Base-by-base conservation (phyloP, 2,113 vertebrate genomes). In the Pterophyllum scalare region DNA sequence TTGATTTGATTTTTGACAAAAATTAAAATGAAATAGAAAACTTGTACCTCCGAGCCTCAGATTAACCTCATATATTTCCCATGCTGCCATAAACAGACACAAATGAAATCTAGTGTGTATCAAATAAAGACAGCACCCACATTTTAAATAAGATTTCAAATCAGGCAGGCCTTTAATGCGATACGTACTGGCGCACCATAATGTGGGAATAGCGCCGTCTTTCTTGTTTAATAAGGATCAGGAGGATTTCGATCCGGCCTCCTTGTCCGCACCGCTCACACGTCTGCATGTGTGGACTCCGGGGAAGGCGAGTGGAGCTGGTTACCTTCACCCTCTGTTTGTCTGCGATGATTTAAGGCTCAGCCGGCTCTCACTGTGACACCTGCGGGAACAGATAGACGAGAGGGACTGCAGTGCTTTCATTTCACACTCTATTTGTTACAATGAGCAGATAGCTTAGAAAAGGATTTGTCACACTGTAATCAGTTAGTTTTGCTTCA, bases 171-270 rank as follows among this genome's bases (percentile, higher is more conserved):
- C 82, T 79, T 91, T 89, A 93, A 95, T 90, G 86, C 77, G 58
- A 88, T 77, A 31, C 67, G 58, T 89, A 92, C 77, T 83, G 38
- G 40, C 77, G 84, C 89, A 89, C 87, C 85, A 77, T 93, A 88
- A 93, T 92, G 91, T 84, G 58, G 81, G 90, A 94, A 94, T 67
- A 93, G 91, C 85, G 75, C 60, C 4, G 78, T 86, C 82, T 85
- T 72, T 78, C 91, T 93, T 95, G 84, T 95, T 95, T 95, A 94
- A 94, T 87, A 74, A 88, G 94, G 93, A 93, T 93, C 87, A 91
- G 90, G 87, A 76, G 93, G 92, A 94, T 94, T 94, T 95, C 24
- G 12, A 83, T 72, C 20, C 80, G 81, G 89, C 77, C 79, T 82
- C 61, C 43, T 86, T 43, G 52, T 81, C 77, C 65, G 81, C 52